A percentile compares a stretch with the other conserved stretches of the same genome.
These are phyloP conservation scores for Ia io DNA, from an alignment of 2,113 vertebrate genomes.

Conservation along the genomic window DNA sequence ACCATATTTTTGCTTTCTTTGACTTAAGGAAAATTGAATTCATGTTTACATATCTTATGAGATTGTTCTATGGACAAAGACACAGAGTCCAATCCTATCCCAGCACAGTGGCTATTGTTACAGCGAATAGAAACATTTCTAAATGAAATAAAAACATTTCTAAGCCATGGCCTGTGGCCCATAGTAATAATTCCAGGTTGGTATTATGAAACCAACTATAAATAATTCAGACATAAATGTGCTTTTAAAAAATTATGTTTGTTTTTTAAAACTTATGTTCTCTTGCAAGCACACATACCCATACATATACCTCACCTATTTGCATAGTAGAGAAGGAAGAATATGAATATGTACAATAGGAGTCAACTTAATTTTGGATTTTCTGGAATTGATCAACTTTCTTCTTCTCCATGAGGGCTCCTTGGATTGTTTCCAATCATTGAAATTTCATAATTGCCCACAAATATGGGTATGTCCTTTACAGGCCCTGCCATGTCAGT, in stretches of 20 bases:
- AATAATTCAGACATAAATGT: conserved; percentile 49
- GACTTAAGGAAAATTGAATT: conserved; percentile 53
- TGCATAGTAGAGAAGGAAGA: conserved; percentile 11
- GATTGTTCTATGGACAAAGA: conserved; percentile 64
- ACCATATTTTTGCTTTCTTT: conserved; percentile 35
- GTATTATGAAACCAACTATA: conserved; percentile 43
- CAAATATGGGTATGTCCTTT: neutral
- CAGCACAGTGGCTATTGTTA: conserved; percentile 24
- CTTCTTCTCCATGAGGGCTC: neutral
- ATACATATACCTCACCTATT: neutral
- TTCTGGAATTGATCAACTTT: neutral
- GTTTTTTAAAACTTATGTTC: neutral
- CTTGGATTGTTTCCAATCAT: conserved; percentile 1
- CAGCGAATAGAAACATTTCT: conserved; percentile 50
- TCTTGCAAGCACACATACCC: neutral
- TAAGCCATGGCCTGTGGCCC: conserved; percentile 1
- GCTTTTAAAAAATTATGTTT: neutral
- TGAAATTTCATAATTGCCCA: neutral
- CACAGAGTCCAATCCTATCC: conserved; percentile 50
- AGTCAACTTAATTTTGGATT: conserved; percentile 17
- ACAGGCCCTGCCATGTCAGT: neutral
- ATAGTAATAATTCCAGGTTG: conserved; percentile 4
- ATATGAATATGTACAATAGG: neutral
- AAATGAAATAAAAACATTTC: conserved; percentile 55
- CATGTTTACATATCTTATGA: neutral